These are phyloP conservation scores for Rhyacophila evoluta DNA, from an alignment of 2,888 invertebrate species.

Conservation along the genomic window DNA sequence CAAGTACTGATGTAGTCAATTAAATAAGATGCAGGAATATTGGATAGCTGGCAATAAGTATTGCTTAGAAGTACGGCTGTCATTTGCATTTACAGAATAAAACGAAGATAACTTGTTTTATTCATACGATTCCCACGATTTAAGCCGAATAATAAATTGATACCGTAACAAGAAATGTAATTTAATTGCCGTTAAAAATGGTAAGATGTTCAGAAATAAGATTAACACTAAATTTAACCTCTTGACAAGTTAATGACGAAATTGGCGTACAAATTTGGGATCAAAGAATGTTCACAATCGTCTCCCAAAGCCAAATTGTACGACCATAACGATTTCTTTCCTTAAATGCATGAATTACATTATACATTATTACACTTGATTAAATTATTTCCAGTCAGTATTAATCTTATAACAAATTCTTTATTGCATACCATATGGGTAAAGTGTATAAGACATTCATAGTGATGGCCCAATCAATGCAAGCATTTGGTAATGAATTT, in stretches of 20 bases:
- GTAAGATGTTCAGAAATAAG: neutral
- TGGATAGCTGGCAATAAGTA: too few relatives aligned
- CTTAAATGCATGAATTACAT: neutral
- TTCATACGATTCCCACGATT: too few relatives aligned
- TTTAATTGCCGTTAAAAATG: neutral
- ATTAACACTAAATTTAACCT: neutral
- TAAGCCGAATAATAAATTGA: neutral
- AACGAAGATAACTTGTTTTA: too few relatives aligned
- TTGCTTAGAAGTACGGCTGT: too few relatives aligned
- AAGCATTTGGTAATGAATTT: too few relatives aligned
- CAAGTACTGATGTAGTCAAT: too few relatives aligned
- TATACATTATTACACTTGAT: neutral
- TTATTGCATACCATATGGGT: neutral
- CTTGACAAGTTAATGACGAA: neutral
- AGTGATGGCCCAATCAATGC: too few relatives aligned
- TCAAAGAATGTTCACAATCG: neutral
- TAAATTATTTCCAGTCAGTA: neutral
- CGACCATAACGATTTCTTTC: neutral
- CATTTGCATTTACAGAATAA: too few relatives aligned
- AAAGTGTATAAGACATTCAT: too few relatives aligned
- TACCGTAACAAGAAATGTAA: neutral
- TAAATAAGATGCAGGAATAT: too few relatives aligned
- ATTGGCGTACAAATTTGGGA: neutral
- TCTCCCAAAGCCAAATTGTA: neutral
- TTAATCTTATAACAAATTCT: neutral